Percentiles rank a stretch among this genome's conserved stretches.
Conservation (phyloP, 2,113 vertebrate species). For the Gnathonemus longibarbis region DNA sequence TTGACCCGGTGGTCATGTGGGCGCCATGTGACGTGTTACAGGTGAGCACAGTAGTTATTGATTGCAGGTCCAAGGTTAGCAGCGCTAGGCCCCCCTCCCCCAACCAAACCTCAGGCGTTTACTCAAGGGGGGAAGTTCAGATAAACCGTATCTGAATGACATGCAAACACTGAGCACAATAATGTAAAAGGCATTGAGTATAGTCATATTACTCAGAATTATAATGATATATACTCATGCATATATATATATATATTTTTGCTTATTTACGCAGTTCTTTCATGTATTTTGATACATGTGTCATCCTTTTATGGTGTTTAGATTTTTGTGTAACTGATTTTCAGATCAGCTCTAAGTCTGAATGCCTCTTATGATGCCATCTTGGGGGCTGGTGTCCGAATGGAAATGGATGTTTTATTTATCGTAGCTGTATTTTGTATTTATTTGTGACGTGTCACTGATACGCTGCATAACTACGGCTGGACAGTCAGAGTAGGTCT, state of each 20-base stretch:
- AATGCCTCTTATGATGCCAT: not conserved
- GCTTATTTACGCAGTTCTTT: not conserved
- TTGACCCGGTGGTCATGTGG: not conserved
- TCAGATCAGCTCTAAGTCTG: not conserved
- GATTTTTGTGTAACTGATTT: not conserved
- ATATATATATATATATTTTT: not conserved
- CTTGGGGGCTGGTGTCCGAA: not conserved
- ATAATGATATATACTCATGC: not conserved
- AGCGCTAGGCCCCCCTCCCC: not conserved
- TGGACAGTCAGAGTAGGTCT: not conserved
- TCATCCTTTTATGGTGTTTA: not conserved
- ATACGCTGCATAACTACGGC: not conserved
- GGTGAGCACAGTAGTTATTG: constrained; percentile 2
- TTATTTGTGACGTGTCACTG: not conserved
- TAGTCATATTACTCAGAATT: not conserved
- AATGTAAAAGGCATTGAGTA: not conserved
- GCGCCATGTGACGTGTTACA: not conserved
- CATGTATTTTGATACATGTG: not conserved
- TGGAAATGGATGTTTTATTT: not conserved
- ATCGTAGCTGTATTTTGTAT: not conserved
- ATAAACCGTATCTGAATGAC: not conserved
- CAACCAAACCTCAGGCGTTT: not conserved
- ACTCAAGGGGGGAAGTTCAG: not conserved
- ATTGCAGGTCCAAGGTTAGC: not conserved
- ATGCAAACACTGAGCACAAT: not conserved